These are phyloP conservation scores for Pristionchus entomophagus DNA, from an alignment of 2,888 invertebrate species.

Conservation along the genomic window DNA sequence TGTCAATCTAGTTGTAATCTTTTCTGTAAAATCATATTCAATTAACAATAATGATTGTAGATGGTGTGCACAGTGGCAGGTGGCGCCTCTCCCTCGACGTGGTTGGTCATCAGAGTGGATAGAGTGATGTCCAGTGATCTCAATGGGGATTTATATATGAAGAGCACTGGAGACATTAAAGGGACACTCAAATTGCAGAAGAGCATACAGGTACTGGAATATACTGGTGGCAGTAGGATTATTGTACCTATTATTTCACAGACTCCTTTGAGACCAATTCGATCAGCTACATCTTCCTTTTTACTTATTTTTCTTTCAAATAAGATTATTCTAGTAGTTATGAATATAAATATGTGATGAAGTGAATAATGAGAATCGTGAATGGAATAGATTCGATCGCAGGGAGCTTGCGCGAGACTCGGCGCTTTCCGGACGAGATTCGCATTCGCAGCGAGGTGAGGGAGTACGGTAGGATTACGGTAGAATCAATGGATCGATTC, in stretches of 20 bases:
- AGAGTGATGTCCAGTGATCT: constrained; percentile 64
- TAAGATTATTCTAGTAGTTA: no score
- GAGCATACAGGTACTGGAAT: constrained; percentile 57
- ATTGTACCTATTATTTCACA: no score
- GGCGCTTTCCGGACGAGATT: constrained; percentile 68
- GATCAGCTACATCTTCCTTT: no score
- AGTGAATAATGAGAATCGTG: background rate
- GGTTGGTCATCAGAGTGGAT: constrained; percentile 70
- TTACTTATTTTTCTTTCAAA: no score
- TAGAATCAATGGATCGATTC: background rate
- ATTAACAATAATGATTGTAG: constrained; percentile 44
- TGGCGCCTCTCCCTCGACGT: constrained; percentile 55
- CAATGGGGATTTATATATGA: constrained; percentile 47
- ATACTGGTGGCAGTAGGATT: background rate
- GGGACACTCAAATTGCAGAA: constrained; percentile 66
- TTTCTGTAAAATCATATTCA: no score
- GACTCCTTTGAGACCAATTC: no score
- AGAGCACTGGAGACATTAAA: constrained; percentile 64
- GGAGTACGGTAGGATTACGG: background rate
- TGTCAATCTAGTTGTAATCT: no score
- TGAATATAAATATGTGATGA: background rate
- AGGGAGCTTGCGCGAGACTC: constrained; percentile 62
- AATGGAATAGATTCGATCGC: no score
- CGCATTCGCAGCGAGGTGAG: constrained; percentile 70
- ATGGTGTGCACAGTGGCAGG: constrained; percentile 58